Evolutionary conservation across 2,888 invertebrate genomes (phyloP), one percentile per base, ranked within the genome.

Genomic region (Mythimna albipuncta): DNA sequence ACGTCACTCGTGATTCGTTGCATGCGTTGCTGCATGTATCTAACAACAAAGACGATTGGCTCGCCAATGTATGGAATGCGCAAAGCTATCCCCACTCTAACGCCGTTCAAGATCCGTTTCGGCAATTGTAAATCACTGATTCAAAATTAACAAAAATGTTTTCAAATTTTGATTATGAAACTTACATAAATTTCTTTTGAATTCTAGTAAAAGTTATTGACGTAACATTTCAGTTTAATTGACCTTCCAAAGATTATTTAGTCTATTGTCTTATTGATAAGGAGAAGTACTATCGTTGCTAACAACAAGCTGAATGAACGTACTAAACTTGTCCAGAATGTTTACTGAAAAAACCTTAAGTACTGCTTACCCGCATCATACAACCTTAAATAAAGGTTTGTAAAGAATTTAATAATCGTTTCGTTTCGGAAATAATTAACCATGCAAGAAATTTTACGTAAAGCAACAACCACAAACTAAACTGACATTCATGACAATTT

Each of bases 311-410:
- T 38, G 0, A 55, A 44, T 41, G 9, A 61, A 10, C 6, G 32
- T 67, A 67, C 54, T n/a, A 81, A 79, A 74, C 80, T 74, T 79
- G 10, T 21, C 16, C 62, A 19, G 11, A 61, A 52, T 55, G 38
- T 55, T 64, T 44, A 54, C 11, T 26, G 0, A 54, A 68, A 65
- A 68, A 41, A 64, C 50, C 44, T 47, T 67, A 58, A 66, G 21
- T 13, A 44, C 62, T 66, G 80, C 89, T 88, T 85, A 89, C 90
- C 88, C 85, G 82, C 89, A 90, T 90, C 52, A 84, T 89, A 81
- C 66, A 70, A 71, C 61, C 62, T 69, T 55, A 55, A 64, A 55
- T 52, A 63, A 62, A 65, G n/a, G 13, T 57, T 52, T 16, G 2
- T 52, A 64, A 1, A 61, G 21, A 69, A 57, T 69, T 44, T n/a